Evolutionary conservation across 30 jellyfish, hydroid and myxozoan species (phyloP).

Genomic region (Mastigias papua): DNA sequence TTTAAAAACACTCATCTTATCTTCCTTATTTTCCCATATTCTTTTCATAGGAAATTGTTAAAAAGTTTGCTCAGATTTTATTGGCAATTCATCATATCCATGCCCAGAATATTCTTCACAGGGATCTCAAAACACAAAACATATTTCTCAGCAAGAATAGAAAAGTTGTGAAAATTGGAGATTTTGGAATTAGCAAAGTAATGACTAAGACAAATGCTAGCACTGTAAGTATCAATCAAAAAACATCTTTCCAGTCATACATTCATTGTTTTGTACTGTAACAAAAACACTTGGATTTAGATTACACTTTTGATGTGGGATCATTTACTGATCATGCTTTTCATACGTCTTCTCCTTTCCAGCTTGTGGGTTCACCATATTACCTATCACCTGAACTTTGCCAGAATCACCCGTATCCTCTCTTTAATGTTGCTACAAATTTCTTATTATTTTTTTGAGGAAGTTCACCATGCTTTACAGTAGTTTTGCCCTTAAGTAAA

Average conservation of each 20-base stretch:
- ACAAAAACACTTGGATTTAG: too few species aligned
- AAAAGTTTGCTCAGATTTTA: slow-evolving; percentile 88
- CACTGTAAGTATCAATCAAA: slow-evolving; percentile 82
- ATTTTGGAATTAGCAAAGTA: slow-evolving; percentile 94
- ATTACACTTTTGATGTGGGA: too few species aligned
- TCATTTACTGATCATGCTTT: too few species aligned
- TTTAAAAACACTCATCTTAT: background rate
- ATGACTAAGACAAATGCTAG: slow-evolving; percentile 96
- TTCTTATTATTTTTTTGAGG: background rate
- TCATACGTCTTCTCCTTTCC: slow-evolving; percentile 4
- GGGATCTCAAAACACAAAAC: slow-evolving; percentile 92
- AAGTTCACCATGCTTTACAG: background rate
- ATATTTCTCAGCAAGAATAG: slow-evolving; percentile 79
- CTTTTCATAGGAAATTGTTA: slow-evolving; percentile 81
- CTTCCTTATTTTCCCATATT: background rate
- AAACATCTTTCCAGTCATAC: too few species aligned
- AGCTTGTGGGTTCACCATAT: slow-evolving; percentile 99
- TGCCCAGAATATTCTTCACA: slow-evolving; percentile 82
- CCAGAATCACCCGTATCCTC: slow-evolving; percentile 98
- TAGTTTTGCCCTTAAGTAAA: background rate
- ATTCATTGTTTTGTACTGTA: too few species aligned
- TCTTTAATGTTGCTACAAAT: background rate
- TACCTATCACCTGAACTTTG: slow-evolving; percentile 98
- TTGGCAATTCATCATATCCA: slow-evolving; percentile 94
- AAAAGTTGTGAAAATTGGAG: slow-evolving; percentile 88